Evolutionary conservation across 2,797 vertebrate species (phyloP), one percentile per base, ranked within the genome.

Genomic region (Cossypha dichroa): DNA sequence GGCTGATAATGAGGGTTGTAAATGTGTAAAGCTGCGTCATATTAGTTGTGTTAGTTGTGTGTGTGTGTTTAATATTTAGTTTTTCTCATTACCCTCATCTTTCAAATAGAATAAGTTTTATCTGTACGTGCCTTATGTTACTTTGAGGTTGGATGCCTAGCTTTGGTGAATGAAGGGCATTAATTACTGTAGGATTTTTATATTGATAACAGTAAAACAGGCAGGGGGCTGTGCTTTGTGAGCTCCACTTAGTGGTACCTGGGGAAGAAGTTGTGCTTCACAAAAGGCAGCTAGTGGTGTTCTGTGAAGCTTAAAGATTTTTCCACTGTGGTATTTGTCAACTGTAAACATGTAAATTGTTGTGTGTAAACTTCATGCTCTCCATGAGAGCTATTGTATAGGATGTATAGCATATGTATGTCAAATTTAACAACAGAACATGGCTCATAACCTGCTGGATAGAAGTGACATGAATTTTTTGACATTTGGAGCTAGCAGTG

Each of bases 391-490:
- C 38, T 66, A 1, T 49, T 84, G 5, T 56, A 29, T 14, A 25
- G 59, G 25, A 34, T 21, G 21, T 43, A 29, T 11, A 29, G 49
- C 16, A 25, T 19, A 6, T 1, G 0, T 26, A 7, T 2, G 14
- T 58, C 36, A 76, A 40, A 67, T 26, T n/a, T 15, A 29, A 40
- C 72, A 54, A 20, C 4, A 12, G 19, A 29, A n/a, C 0, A 0
- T 56, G 43, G 36, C 22, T 74, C 28, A 5, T 49, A 62, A 69
- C 33, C 34, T 59, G 34, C 75, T 73, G 36, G 22, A 14, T 43
- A 25, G 26, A 74, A 76, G 38, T 31, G 38, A 12, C 4, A 0
- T 41, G 26, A 21, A 21, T 43, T 59, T 74, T 29, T 22, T 6
- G 19, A 6, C 26, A 10, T 49, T 14, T 49, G 54, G 60, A 67